Conservation (phyloP, 2,113 vertebrate species). For the Casuarius casuarius region DNA sequence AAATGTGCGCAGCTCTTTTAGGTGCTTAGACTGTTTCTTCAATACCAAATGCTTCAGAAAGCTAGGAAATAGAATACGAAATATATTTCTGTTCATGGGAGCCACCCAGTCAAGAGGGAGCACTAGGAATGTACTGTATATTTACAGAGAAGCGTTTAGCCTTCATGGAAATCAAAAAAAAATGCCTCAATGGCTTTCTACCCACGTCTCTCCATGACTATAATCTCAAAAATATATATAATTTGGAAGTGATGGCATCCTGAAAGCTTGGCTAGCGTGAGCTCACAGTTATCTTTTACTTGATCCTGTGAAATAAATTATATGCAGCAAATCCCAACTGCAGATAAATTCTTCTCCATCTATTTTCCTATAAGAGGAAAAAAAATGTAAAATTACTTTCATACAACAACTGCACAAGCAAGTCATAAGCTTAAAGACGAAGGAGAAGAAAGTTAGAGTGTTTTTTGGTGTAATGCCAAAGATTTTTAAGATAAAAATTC, state of each 20-base stretch:
- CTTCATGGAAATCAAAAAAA: slow-evolving; percentile 33
- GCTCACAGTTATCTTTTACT: slow-evolving; percentile 59
- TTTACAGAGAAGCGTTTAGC: slow-evolving; percentile 34
- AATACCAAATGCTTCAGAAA: slow-evolving; percentile 34
- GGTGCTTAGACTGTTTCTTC: not conserved
- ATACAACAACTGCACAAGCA: slow-evolving; percentile 68
- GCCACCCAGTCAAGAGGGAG: slow-evolving; percentile 73
- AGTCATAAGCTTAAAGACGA: slow-evolving; percentile 58
- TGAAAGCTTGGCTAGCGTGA: slow-evolving; percentile 43
- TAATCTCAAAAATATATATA: slow-evolving; percentile 58
- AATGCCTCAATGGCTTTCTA: slow-evolving; percentile 39
- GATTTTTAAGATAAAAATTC: slow-evolving; percentile 76
- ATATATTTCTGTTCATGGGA: slow-evolving; percentile 54
- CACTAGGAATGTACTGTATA: slow-evolving; percentile 57
- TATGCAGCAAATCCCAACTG: slow-evolving; percentile 70
- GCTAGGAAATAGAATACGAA: slow-evolving; percentile 49
- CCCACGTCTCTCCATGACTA: not conserved
- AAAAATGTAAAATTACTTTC: slow-evolving; percentile 63
- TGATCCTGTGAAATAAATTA: slow-evolving; percentile 76
- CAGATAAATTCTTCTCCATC: slow-evolving; percentile 74
- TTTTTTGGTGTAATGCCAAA: slow-evolving; percentile 72
- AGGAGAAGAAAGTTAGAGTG: slow-evolving; percentile 64
- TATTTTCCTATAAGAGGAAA: slow-evolving; percentile 71
- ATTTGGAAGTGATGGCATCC: slow-evolving; percentile 30
- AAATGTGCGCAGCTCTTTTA: not conserved